Evolutionary conservation across 2,797 vertebrate genomes (phyloP).

Genomic region (Bradypodion pumilum): DNA sequence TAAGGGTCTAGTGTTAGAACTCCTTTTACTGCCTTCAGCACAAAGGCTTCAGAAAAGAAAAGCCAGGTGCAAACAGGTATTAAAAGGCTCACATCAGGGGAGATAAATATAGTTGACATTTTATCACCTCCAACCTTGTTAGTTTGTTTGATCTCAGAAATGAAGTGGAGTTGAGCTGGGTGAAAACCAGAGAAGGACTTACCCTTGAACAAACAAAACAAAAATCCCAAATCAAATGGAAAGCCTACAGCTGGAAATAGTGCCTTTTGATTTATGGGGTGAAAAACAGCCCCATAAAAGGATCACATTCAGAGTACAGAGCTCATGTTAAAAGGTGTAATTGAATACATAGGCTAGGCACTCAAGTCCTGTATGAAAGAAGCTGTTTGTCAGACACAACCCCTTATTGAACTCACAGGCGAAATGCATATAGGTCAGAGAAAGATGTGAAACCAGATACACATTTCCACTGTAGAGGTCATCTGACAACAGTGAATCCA

Average conservation of each 20-base stretch:
- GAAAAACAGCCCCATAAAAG: background rate
- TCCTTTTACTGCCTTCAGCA: conserved; percentile 19
- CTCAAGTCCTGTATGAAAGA: background rate
- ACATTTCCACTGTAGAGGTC: background rate
- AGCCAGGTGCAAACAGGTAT: background rate
- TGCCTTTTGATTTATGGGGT: background rate
- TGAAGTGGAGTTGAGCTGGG: background rate
- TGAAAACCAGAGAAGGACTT: conserved; percentile 7
- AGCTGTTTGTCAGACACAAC: background rate
- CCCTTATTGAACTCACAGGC: no score
- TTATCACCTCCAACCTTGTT: background rate
- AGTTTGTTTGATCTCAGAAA: conserved; percentile 29
- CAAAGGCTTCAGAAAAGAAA: background rate
- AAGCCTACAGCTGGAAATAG: background rate
- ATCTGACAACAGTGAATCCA: background rate
- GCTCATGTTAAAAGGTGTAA: background rate
- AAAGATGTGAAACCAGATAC: no score
- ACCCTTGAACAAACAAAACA: background rate
- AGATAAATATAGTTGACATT: background rate
- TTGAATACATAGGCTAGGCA: background rate
- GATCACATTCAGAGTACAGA: background rate
- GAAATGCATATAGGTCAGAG: no score
- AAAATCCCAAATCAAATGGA: background rate
- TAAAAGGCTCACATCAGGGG: background rate
- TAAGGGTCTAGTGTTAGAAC: background rate